Conservation (phyloP, 2,888 invertebrate genomes). For the Hymenopus coronatus region DNA sequence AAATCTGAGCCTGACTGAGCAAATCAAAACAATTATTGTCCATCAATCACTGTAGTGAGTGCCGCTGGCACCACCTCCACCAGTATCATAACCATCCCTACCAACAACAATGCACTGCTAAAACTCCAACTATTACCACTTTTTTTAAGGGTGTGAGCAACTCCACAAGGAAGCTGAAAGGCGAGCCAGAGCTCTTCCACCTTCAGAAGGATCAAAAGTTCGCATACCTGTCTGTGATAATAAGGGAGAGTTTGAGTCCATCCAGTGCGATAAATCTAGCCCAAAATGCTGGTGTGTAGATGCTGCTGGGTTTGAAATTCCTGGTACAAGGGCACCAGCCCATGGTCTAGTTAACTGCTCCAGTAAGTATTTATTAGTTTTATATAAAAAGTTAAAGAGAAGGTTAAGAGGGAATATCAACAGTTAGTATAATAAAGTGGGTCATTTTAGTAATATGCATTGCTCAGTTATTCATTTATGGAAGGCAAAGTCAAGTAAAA, state of each 20-base stretch:
- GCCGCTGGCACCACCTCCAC: background rate
- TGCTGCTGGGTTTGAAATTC: conserved; percentile 50
- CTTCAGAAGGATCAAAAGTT: conserved; percentile 42
- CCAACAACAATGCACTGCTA: too few relatives aligned
- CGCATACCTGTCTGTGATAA: conserved; percentile 39
- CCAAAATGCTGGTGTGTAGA: conserved; percentile 48
- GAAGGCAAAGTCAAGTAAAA: too few relatives aligned
- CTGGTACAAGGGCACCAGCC: conserved; percentile 42
- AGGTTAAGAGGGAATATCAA: too few relatives aligned
- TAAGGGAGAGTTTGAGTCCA: conserved; percentile 41
- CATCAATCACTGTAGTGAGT: too few relatives aligned
- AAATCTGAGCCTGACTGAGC: too few relatives aligned
- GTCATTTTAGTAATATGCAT: too few relatives aligned
- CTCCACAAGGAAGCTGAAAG: conserved; percentile 60
- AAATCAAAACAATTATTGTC: too few relatives aligned
- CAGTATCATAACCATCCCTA: background rate
- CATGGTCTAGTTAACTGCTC: conserved; percentile 63
- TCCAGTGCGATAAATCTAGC: conserved; percentile 40
- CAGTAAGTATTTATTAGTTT: conserved; percentile 43
- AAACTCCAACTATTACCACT: background rate
- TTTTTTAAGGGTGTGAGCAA: conserved; percentile 60
- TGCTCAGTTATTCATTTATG: too few relatives aligned
- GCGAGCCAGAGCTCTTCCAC: conserved; percentile 58
- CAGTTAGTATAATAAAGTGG: too few relatives aligned
- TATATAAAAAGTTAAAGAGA: too few relatives aligned